A percentile compares a stretch with the other conserved stretches of the same genome.
Evolutionary conservation across 1,140 invertebrate species (phyloP).

Genomic region (Agrilus planipennis): DNA sequence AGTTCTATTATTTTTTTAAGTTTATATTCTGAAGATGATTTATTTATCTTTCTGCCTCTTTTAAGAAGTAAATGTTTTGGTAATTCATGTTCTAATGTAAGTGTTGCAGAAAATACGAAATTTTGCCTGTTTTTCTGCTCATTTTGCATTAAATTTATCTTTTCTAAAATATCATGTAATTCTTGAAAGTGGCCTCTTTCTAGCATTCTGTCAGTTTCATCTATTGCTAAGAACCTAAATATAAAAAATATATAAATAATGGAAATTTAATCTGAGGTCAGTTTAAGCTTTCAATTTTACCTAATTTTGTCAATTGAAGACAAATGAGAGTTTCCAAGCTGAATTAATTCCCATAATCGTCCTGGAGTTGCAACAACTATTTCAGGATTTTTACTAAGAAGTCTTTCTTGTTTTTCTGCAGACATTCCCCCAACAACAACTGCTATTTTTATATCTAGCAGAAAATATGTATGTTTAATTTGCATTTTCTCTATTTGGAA

Average conservation of each 20-base stretch:
- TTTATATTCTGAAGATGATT: slow-evolving; percentile 58
- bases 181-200: slow-evolving; percentile 96
- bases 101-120: slow-evolving; percentile 95
- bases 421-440: slow-evolving; percentile 84
- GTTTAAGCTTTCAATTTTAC: slow-evolving; percentile 30
- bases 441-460: slow-evolving; percentile 47
- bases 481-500: not conserved
- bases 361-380: slow-evolving; percentile 95
- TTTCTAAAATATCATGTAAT: slow-evolving; percentile 66
- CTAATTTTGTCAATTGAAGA: slow-evolving; percentile 55
- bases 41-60: slow-evolving; percentile 50
- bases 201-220: slow-evolving; percentile 98
- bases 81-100: slow-evolving; percentile 78
- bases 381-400: slow-evolving; percentile 73
- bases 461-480: not conserved
- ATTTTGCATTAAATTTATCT: slow-evolving; percentile 59
- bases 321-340: slow-evolving; percentile 64
- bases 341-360: slow-evolving; percentile 84
- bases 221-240: slow-evolving; percentile 76
- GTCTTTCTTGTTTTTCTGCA: slow-evolving; percentile 78
- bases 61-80: slow-evolving; percentile 63
- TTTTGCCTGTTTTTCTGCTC: slow-evolving; percentile 62
- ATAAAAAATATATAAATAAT: not conserved
- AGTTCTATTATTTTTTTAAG: slow-evolving; percentile 56
- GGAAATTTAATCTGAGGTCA: not conserved